Conservation (phyloP, 2,113 vertebrate genomes). For the Chlorocebus sabaeus region DNA sequence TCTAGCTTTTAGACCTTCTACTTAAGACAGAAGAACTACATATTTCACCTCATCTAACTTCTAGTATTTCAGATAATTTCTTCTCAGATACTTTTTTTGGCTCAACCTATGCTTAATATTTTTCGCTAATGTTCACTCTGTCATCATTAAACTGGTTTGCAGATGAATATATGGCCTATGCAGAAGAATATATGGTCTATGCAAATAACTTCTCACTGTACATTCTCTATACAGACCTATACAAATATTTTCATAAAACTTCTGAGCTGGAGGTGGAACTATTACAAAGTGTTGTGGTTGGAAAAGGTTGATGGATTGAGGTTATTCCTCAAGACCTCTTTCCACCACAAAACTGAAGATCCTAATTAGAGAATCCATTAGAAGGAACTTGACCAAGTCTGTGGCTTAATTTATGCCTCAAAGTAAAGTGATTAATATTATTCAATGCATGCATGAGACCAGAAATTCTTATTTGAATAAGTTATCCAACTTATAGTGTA, state of each 20-base stretch:
- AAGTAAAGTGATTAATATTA: constrained; percentile 48
- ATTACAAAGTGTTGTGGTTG: not conserved
- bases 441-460: not conserved
- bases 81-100: not conserved
- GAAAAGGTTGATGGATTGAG: not conserved
- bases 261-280: not conserved
- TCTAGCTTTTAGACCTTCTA: not conserved
- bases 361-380: constrained; percentile 27
- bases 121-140: not conserved
- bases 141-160: not conserved
- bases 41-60: constrained; percentile 4
- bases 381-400: constrained; percentile 16
- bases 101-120: not conserved
- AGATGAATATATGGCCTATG: not conserved
- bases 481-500: constrained; percentile 46
- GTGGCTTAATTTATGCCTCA: constrained; percentile 16
- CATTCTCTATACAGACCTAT: not conserved
- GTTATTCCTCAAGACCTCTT: not conserved
- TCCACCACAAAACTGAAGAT: constrained; percentile 1
- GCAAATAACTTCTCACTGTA: not conserved
- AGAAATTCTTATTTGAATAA: constrained; percentile 30
- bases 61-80: not conserved
- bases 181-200: not conserved
- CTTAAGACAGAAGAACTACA: not conserved
- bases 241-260: not conserved